Evolutionary conservation across 2,113 vertebrate species (phyloP), one percentile per base, ranked within the genome.

Genomic region (Hyla sarda): DNA sequence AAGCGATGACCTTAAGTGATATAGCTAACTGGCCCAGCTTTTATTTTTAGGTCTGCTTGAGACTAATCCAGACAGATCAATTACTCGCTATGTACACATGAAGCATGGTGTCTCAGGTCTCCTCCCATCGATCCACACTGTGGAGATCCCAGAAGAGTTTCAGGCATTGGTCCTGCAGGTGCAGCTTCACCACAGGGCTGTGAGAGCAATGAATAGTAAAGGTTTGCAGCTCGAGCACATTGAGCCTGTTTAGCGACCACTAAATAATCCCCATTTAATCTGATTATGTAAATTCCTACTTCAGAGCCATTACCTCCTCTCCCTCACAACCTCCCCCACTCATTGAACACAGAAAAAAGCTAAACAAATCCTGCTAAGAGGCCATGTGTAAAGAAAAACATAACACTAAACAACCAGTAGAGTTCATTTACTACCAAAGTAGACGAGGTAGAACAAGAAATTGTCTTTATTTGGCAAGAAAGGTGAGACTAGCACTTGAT

Each of bases 281-380:
- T 95, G 97, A 98, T 99, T 99, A 99, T 99, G 98, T 94, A 98
- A 99, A 99, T 99, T 96, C 93, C 93, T 96, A 94, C 96, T 97
- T 96, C 95, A 96, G 67, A 86, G 88, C 90, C 91, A 89, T 88
- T 88, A 88, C 89, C 87, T 88, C 85, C 88, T 69, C 54, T 30
- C 21, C 65, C 78, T 79, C 84, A 72, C 77, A 73, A 50, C 60
- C 34, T 73, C 78, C 69, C 84, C 41, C 32, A 60, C 45, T 87
- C 30, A 82, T 30, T 74, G 19, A 87, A 87, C n/a, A n/a, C 50
- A 74, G 54, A 54, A 62, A 75, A 86, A 87, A 81, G 37, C 83
- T 60, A 62, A 82, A 74, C 77, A 87, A 87, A 87, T 82, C 85
- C 78, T 60, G 11, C 85, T 87, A 87, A 82, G 79, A 62, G 83